A percentile compares a stretch with the other conserved stretches of the same genome.
Evolutionary conservation across 2,113 vertebrate genomes (phyloP).

Genomic region (human): DNA sequence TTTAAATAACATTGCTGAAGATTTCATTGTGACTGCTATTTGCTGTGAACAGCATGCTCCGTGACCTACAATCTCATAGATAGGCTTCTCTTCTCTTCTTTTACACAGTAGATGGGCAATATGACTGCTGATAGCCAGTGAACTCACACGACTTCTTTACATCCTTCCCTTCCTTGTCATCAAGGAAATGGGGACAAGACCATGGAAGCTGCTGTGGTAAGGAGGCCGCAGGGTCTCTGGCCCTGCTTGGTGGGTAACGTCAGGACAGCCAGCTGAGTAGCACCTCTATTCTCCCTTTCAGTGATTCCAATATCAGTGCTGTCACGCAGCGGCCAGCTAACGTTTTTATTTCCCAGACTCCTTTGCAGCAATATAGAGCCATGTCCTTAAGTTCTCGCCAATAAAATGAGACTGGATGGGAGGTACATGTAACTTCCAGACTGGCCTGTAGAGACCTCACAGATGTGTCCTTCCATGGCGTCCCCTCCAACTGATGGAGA

Average conservation of each 20-base stretch:
- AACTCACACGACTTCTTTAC: not conserved
- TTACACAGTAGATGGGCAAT: not conserved
- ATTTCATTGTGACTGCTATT: not conserved
- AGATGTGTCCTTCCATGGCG: accelerated
- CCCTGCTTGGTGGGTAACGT: not conserved
- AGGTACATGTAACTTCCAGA: not conserved
- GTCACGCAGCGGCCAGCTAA: not conserved
- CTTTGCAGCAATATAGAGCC: not conserved
- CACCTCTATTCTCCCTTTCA: not conserved
- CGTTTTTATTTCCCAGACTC: not conserved
- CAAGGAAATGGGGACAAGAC: not conserved
- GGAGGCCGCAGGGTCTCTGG: not conserved
- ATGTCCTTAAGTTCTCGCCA: not conserved
- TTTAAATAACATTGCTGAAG: not conserved
- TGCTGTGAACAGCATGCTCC: not conserved
- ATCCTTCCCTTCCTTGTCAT: not conserved
- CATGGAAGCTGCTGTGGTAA: not conserved
- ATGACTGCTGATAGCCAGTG: accelerated
- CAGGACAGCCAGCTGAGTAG: not conserved
- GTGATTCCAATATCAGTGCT: not conserved
- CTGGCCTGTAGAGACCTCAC: not conserved
- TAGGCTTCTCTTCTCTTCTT: not conserved
- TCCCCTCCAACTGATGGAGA: not conserved
- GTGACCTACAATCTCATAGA: not conserved
- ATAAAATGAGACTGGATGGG: not conserved